A percentile compares a stretch with the other conserved stretches of the same genome.
Conservation (phyloP, 2,113 vertebrate species). For the Leptobrachium leishanense region DNA sequence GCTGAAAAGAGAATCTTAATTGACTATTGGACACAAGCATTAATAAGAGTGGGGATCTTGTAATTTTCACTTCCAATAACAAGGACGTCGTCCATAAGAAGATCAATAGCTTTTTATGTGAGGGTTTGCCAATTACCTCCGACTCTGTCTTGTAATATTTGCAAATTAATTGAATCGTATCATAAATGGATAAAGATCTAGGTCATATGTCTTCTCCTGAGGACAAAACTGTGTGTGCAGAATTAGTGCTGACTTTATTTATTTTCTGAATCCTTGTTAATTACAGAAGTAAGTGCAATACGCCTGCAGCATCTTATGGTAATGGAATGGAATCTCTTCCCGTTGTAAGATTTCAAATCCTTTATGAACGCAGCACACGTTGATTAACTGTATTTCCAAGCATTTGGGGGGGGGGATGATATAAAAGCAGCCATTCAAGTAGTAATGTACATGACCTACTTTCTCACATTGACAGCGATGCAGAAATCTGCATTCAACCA, state of each 20-base stretch:
- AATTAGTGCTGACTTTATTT: slow-evolving; percentile 47
- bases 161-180: slow-evolving; percentile 33
- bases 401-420: neutral
- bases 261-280: slow-evolving; percentile 45
- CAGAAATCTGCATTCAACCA: slow-evolving; percentile 43
- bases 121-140: neutral
- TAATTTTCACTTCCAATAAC: slow-evolving; percentile 9
- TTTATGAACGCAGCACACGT: slow-evolving; percentile 16
- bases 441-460: slow-evolving; percentile 38
- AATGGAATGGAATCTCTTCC: slow-evolving; percentile 28
- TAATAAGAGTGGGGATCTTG: neutral
- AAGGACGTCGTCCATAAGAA: neutral
- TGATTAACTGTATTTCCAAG: slow-evolving; percentile 32
- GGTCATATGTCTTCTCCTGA: slow-evolving; percentile 29
- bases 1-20: neutral
- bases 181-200: slow-evolving; percentile 39
- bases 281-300: slow-evolving; percentile 44
- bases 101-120: slow-evolving; percentile 10
- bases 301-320: slow-evolving; percentile 18
- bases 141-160: slow-evolving; percentile 25
- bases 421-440: slow-evolving; percentile 31
- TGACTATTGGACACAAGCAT: neutral
- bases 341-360: slow-evolving; percentile 7
- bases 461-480: slow-evolving; percentile 39
- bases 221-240: slow-evolving; percentile 23